Evolutionary conservation across 2,113 vertebrate species (phyloP), one percentile per base, ranked within the genome.

Genomic region (Bubalus kerabau): DNA sequence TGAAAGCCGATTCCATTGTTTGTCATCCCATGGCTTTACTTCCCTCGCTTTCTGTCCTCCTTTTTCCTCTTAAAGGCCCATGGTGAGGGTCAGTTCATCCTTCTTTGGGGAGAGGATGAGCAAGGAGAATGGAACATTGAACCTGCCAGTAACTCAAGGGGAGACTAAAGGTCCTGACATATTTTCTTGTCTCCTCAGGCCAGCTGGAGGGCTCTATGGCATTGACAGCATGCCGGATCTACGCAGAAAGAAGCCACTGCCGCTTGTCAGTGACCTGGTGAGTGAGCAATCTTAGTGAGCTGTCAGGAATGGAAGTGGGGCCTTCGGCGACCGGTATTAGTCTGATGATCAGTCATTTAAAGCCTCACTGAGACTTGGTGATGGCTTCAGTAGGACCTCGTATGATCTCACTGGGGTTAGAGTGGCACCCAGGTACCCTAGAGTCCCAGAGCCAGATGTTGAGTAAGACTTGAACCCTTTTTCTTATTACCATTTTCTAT

Each of bases 171-270:
- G 15, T 57, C 50, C 28, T 95, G 19, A 96, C 14, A 9, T 86
- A 23, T 5, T 30, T 67, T 78, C 76, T 62, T 98, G 23, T 97
- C 59, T 95, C 94, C 98, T 57, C 89, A 99, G 99, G 98, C 99
- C 99, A 71, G 99, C 99, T 32, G 99, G 99, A 91, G 99, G 99
- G 54, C 99, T 99, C 94, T 99, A 99, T 98, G 99, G 99, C 96
- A 99, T 99, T 2, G 99, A 99, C 97, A 99, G 99, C 98, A 99
- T 99, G 99, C 99, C 99, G 0, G 99, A 99, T 97, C 99, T 99
- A 57, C 99, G 99, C 74, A 99, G 99, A 98, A 99, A 99, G 99
- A 99, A 99, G 97, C 99, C 99, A 8, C 99, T 99, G 93, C 99
- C 99, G 3, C 99, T 99, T 98, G 99, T 99, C 98, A 99, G 99